A percentile compares a stretch with the other conserved stretches of the same genome.
Conservation (phyloP, 2,113 vertebrate species). For the Zingel zingel region DNA sequence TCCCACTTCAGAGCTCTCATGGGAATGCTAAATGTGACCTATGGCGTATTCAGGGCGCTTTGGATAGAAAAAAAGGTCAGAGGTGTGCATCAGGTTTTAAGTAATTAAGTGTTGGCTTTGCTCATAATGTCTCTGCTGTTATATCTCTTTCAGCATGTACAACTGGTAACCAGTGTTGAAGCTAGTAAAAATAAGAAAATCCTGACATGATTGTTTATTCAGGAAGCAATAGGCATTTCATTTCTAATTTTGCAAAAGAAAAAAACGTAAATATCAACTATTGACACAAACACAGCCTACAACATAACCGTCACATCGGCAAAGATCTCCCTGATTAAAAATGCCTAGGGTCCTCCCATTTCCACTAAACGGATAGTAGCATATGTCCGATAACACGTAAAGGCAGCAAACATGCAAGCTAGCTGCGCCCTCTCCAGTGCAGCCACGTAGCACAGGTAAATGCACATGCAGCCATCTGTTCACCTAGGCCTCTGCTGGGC, state of each 20-base stretch:
- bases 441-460: constrained; percentile 57
- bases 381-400: constrained; percentile 21
- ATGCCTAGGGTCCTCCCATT: accelerated
- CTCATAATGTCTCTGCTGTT: background rate
- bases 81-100: background rate
- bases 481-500: background rate
- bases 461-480: background rate
- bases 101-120: background rate
- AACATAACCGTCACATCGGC: background rate
- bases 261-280: background rate
- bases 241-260: background rate
- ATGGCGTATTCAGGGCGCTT: constrained; percentile 7
- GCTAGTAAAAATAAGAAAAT: too few relatives aligned
- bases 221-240: background rate
- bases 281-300: background rate
- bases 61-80: background rate
- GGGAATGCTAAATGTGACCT: background rate
- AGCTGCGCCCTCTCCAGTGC: constrained; percentile 33
- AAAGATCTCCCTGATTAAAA: background rate
- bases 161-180: background rate
- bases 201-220: too few relatives aligned
- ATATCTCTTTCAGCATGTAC: background rate
- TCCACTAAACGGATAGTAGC: accelerated
- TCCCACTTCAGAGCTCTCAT: background rate
- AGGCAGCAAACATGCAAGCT: constrained; percentile 33